Percentiles rank a stretch among this genome's conserved stretches.
Conservation (phyloP, 2,888 invertebrate species). For the Dynastes hyllus region DNA sequence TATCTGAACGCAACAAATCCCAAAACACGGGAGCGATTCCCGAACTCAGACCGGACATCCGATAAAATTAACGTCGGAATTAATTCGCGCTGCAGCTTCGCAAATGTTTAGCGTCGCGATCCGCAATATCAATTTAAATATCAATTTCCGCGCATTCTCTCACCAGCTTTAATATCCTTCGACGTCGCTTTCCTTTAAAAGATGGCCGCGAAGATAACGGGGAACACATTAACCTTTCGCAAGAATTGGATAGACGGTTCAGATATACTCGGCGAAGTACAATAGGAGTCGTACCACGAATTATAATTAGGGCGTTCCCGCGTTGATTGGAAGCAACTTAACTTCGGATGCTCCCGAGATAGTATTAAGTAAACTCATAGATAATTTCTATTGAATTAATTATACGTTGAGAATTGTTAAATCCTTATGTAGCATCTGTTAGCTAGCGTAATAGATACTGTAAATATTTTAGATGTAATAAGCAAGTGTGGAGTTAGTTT, state of each 20-base stretch:
- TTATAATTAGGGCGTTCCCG: not conserved
- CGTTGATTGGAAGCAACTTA: no score
- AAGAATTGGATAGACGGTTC: not conserved
- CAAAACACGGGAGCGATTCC: not conserved
- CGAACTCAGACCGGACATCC: constrained; percentile 37
- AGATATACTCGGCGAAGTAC: not conserved
- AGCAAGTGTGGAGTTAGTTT: no score
- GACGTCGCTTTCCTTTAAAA: constrained; percentile 13
- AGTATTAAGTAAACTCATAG: no score
- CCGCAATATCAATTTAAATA: constrained; percentile 47
- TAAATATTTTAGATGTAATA: no score
- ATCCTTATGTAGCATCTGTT: no score
- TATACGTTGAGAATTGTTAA: no score
- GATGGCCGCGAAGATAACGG: constrained; percentile 21
- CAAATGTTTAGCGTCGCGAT: constrained; percentile 28
- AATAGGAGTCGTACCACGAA: constrained; percentile 3
- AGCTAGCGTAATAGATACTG: no score
- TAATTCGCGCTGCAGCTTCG: constrained; percentile 34
- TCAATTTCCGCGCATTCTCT: constrained; percentile 33
- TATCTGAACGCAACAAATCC: not conserved
- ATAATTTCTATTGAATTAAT: no score
- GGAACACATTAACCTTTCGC: constrained; percentile 25
- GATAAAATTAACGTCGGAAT: constrained; percentile 44
- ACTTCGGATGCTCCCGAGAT: no score
- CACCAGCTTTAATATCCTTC: constrained; percentile 3